Conservation (phyloP, 2,888 invertebrate species). For the Aleiodes leptofemur region DNA sequence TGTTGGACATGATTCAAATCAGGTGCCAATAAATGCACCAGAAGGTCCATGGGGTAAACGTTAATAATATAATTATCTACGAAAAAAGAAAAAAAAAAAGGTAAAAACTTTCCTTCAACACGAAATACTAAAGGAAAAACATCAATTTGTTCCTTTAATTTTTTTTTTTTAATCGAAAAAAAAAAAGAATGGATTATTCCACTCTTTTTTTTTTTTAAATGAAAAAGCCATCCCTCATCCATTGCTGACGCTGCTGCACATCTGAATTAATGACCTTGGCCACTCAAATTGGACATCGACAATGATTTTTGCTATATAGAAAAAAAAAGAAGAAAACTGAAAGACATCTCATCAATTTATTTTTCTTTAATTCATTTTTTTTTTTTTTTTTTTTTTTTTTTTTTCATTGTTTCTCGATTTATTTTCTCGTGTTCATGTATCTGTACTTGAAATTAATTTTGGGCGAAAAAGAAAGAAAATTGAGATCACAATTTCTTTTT, state of each 20-base stretch:
- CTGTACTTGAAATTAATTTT: constrained; percentile 65
- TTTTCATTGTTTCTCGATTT: constrained; percentile 24
- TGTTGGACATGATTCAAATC: constrained; percentile 75
- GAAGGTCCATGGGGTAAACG: constrained; percentile 76
- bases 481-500: constrained; percentile 30
- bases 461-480: constrained; percentile 35
- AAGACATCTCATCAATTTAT: constrained; percentile 5
- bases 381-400: not conserved
- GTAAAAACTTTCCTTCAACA: constrained; percentile 42
- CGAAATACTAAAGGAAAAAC: constrained; percentile 38
- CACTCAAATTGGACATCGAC: constrained; percentile 65
- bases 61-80: constrained; percentile 39
- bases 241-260: constrained; percentile 71
- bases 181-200: constrained; percentile 29
- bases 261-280: constrained; percentile 67
- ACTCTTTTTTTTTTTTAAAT: constrained; percentile 18
- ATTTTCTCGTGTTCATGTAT: constrained; percentile 62
- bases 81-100: constrained; percentile 10
- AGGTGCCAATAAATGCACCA: constrained; percentile 76
- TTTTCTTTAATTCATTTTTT: not conserved
- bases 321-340: constrained; percentile 5
- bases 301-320: constrained; percentile 33
- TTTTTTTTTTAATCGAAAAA: constrained; percentile 52
- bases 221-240: constrained; percentile 63
- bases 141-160: constrained; percentile 33